phyloP scores from a whole-genome alignment of 2,888 invertebrate genomes.

The Orgyia antiqua region DNA sequence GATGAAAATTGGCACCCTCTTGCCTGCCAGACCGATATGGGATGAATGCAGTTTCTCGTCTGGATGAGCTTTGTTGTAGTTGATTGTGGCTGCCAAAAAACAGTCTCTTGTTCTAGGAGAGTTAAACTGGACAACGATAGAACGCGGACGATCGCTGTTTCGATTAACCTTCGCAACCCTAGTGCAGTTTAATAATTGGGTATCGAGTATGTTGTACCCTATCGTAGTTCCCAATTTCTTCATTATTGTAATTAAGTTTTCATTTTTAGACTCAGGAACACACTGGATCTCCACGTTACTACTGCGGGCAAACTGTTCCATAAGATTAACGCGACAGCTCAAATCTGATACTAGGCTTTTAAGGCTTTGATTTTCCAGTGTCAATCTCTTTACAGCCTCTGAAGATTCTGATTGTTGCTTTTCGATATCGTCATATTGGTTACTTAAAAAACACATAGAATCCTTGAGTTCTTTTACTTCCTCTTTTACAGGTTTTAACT shows the following conservation, averaged over 20 bases:
- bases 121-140: constrained; percentile 14
- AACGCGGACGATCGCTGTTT: constrained; percentile 11
- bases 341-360: background rate
- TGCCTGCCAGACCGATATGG: constrained; percentile 4
- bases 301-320: background rate
- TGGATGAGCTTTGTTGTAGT: constrained; percentile 1
- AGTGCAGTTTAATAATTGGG: constrained; percentile 1
- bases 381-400: background rate
- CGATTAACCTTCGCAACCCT: constrained; percentile 18
- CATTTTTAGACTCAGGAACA: background rate
- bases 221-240: background rate
- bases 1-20: constrained; percentile 15
- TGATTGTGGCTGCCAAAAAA: constrained; percentile 1
- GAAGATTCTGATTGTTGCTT: background rate
- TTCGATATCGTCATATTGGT: background rate
- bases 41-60: constrained; percentile 1
- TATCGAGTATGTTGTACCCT: background rate
- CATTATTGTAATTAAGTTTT: background rate
- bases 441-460: background rate
- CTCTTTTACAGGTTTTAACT: background rate
- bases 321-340: background rate
- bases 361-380: background rate
- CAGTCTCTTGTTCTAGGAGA: constrained; percentile 8
- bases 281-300: background rate
- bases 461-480: background rate